A percentile compares a stretch with the other conserved stretches of the same genome.
Conservation (phyloP, 2,888 invertebrate species). For the Hyles lineata region DNA sequence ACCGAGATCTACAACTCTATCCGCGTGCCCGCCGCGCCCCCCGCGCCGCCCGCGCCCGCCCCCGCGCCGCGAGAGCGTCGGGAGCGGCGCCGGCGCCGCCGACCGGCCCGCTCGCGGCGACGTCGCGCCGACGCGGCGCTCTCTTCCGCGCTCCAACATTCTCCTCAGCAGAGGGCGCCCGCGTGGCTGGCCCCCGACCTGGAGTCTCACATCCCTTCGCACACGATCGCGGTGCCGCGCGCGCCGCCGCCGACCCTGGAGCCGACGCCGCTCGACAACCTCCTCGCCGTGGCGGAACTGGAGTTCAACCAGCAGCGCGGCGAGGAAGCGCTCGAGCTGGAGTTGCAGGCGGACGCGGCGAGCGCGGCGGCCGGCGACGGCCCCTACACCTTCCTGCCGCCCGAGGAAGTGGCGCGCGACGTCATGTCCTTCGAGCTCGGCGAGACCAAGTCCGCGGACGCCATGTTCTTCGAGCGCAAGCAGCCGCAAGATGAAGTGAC, state of each 20-base stretch:
- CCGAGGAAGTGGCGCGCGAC: constrained; percentile 69
- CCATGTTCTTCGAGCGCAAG: constrained; percentile 71
- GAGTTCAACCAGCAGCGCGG: constrained; percentile 86
- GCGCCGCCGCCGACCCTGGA: constrained; percentile 57
- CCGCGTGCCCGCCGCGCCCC: constrained; percentile 60
- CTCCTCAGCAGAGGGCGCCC: constrained; percentile 49
- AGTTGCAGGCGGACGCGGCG: constrained; percentile 48
- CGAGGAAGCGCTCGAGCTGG: constrained; percentile 64
- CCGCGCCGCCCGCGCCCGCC: constrained; percentile 45
- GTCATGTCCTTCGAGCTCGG: constrained; percentile 76
- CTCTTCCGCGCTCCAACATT: constrained; percentile 39
- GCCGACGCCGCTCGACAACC: constrained; percentile 85
- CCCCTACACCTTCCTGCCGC: constrained; percentile 66
- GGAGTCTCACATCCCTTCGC: constrained; percentile 86
- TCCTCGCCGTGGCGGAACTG: constrained; percentile 87
- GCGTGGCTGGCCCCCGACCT: constrained; percentile 80
- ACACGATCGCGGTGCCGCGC: constrained; percentile 84
- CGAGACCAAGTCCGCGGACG: constrained; percentile 65
- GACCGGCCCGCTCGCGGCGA: constrained; percentile 49
- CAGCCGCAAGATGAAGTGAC: constrained; percentile 57
- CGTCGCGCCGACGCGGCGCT: constrained; percentile 48
- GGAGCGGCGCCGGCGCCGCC: constrained; percentile 45
- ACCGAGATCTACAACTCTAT: constrained; percentile 87
- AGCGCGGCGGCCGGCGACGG: constrained; percentile 46
- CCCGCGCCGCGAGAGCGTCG: constrained; percentile 46